A percentile compares a stretch with the other conserved stretches of the same genome.
These are phyloP conservation scores for Chiroxiphia lanceolata DNA, from an alignment of 2,797 vertebrate species.

Conservation along the genomic window DNA sequence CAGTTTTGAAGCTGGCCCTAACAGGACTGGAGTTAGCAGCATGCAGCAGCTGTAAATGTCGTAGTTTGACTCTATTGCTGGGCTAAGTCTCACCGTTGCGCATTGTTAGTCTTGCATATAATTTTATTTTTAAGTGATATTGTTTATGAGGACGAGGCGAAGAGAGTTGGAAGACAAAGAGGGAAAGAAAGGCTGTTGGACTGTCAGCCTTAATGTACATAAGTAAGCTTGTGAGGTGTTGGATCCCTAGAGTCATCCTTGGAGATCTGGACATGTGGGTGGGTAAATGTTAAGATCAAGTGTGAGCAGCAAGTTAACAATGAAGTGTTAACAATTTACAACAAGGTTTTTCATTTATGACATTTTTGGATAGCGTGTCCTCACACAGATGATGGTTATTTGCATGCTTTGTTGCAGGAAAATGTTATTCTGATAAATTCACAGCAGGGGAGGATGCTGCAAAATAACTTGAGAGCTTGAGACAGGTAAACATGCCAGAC, in stretches of 20 bases:
- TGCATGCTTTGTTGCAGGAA: background rate
- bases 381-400: background rate
- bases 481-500: slow-evolving; percentile 54
- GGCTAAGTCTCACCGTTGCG: background rate
- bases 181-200: background rate
- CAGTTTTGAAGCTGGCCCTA: background rate
- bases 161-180: background rate
- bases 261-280: background rate
- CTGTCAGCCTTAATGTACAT: background rate
- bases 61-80: background rate
- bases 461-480: background rate
- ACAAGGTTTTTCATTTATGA: background rate
- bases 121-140: background rate
- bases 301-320: background rate
- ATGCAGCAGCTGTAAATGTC: background rate
- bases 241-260: background rate
- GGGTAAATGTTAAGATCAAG: background rate
- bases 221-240: background rate
- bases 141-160: background rate
- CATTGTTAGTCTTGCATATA: background rate
- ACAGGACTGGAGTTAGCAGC: background rate
- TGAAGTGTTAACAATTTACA: background rate
- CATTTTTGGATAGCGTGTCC: accelerated
- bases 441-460: background rate
- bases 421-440: background rate